phyloP scores from a whole-genome alignment of 2,113 vertebrate species.

The Brachyhypopomus gauderio region DNA sequence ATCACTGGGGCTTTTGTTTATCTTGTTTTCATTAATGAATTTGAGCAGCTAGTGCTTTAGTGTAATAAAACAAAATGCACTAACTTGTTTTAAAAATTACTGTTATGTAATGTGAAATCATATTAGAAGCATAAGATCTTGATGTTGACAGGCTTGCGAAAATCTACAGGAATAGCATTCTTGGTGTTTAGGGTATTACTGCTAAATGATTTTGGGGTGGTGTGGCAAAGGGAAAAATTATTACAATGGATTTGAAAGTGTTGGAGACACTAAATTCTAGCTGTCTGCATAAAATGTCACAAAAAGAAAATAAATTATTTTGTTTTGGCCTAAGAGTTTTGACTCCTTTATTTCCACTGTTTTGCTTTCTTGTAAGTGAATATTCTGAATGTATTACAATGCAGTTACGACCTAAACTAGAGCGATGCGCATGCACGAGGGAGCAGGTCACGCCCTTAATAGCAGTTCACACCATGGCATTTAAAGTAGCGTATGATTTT shows the following conservation, averaged over 20 bases:
- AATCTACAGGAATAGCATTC: slow-evolving; percentile 63
- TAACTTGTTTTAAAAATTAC: slow-evolving; percentile 76
- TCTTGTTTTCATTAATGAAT: slow-evolving; percentile 68
- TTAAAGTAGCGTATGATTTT: too few species aligned
- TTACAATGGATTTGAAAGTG: slow-evolving; percentile 73
- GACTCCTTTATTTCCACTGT: slow-evolving; percentile 25
- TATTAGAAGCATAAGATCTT: slow-evolving; percentile 72
- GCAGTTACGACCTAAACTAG: too few species aligned
- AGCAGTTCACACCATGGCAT: too few species aligned
- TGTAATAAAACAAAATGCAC: slow-evolving; percentile 78
- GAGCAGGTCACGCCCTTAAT: too few species aligned
- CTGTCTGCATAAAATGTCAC: slow-evolving; percentile 78
- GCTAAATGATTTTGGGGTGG: slow-evolving; percentile 69
- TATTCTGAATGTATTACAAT: too few species aligned
- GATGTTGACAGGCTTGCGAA: slow-evolving; percentile 75
- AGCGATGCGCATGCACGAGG: too few species aligned
- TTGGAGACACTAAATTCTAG: slow-evolving; percentile 79
- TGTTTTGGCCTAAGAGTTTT: slow-evolving; percentile 75
- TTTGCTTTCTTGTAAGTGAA: not conserved
- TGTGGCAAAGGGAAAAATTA: slow-evolving; percentile 70
- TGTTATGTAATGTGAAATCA: slow-evolving; percentile 77
- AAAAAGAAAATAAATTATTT: slow-evolving; percentile 82
- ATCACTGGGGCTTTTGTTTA: slow-evolving; percentile 73
- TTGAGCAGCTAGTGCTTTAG: slow-evolving; percentile 79
- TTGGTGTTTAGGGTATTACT: slow-evolving; percentile 69